These are phyloP conservation scores for Brachyptera putata DNA, from an alignment of 2,888 invertebrate genomes.

Conservation along the genomic window DNA sequence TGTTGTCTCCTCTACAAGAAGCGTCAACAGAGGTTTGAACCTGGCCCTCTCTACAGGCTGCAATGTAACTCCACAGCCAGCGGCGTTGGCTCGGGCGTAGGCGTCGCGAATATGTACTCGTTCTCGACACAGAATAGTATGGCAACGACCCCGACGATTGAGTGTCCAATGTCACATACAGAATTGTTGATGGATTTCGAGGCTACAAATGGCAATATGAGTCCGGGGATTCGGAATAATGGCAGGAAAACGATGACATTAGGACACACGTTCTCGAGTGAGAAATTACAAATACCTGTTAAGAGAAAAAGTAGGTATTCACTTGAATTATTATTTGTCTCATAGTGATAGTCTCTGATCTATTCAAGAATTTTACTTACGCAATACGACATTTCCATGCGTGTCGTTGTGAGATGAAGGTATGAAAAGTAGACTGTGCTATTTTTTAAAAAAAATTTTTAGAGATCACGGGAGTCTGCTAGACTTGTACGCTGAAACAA, in stretches of 20 bases:
- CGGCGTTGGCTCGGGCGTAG: too few relatives aligned
- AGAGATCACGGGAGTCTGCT: too few relatives aligned
- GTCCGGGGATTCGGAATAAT: constrained; percentile 21
- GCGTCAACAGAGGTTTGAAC: constrained; percentile 27
- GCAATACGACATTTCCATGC: too few relatives aligned
- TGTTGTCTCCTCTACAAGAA: constrained; percentile 43
- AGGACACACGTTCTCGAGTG: constrained; percentile 29
- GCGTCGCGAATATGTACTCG: constrained; percentile 43
- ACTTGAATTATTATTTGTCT: too few relatives aligned
- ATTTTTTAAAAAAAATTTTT: too few relatives aligned
- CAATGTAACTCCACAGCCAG: constrained; percentile 41
- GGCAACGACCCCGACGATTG: constrained; percentile 40
- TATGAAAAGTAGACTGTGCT: too few relatives aligned
- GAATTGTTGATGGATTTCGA: constrained; percentile 29
- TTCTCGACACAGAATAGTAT: constrained; percentile 39
- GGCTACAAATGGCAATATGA: background rate
- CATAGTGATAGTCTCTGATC: too few relatives aligned
- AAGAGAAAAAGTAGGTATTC: background rate
- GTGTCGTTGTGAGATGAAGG: too few relatives aligned
- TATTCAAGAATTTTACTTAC: too few relatives aligned
- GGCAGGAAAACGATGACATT: constrained; percentile 29
- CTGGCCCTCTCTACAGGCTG: constrained; percentile 41
- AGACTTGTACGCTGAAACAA: too few relatives aligned
- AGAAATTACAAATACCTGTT: too few relatives aligned
- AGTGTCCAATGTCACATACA: constrained; percentile 27